phyloP scores from a whole-genome alignment of 2,888 invertebrate species.

The Idaea straminata region DNA sequence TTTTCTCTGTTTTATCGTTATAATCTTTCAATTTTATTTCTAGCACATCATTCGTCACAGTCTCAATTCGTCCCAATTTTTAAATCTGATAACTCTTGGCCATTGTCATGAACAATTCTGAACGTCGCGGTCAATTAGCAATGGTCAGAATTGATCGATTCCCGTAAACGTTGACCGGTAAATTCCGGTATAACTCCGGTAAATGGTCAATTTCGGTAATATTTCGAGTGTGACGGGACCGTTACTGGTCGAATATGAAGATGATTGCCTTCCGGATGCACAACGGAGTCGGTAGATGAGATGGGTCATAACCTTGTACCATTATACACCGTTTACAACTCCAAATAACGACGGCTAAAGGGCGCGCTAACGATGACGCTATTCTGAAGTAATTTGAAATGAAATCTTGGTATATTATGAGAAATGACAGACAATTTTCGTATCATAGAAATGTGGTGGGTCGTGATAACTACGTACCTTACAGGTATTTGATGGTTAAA shows the following conservation, averaged over 20 bases:
- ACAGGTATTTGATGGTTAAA: neutral
- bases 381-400: neutral
- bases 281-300: neutral
- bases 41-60: neutral
- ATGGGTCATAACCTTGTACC: neutral
- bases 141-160: constrained; percentile 30
- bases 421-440: neutral
- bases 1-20: neutral
- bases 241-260: constrained; percentile 31
- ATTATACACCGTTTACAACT: neutral
- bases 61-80: constrained; percentile 14
- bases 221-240: constrained; percentile 37
- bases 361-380: neutral
- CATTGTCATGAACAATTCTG: constrained; percentile 21
- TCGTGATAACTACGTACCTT: neutral
- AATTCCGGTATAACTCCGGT: neutral
- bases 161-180: constrained; percentile 31
- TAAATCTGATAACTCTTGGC: constrained; percentile 30
- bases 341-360: neutral
- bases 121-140: constrained; percentile 23
- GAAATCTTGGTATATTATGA: neutral
- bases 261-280: neutral
- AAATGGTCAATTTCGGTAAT: constrained; percentile 26
- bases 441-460: neutral
- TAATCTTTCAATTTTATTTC: neutral